A percentile compares a stretch with the other conserved stretches of the same genome.
Evolutionary conservation across 2,797 vertebrate species (phyloP).

Genomic region (Aselliscus stoliczkanus): DNA sequence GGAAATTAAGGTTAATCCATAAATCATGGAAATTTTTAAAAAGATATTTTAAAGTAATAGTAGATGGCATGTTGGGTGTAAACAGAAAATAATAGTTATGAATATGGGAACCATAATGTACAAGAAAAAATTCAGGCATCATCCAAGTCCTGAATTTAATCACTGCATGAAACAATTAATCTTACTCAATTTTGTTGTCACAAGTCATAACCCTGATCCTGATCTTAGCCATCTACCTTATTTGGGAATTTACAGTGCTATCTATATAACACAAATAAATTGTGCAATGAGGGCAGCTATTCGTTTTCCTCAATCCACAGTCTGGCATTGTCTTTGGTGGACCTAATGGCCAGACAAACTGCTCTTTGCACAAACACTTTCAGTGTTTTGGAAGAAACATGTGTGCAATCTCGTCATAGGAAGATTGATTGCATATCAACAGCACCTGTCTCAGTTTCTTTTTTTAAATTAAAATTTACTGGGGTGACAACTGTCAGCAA

Average conservation of each 20-base stretch:
- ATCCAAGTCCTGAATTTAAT: background rate
- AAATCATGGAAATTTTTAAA: background rate
- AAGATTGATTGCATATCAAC: background rate
- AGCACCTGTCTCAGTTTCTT: background rate
- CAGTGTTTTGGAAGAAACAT: background rate
- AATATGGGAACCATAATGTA: background rate
- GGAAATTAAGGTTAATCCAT: background rate
- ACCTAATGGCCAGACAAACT: background rate
- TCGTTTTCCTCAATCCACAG: background rate
- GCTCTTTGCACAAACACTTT: background rate
- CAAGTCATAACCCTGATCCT: background rate
- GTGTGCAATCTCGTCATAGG: background rate
- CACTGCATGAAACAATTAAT: background rate
- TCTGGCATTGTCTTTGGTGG: background rate
- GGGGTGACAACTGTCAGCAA: too few relatives aligned
- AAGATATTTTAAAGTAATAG: conserved; percentile 18
- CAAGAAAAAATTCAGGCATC: background rate
- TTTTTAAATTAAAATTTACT: too few relatives aligned
- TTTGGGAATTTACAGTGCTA: background rate
- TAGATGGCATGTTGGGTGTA: background rate
- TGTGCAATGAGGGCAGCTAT: background rate
- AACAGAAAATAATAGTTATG: background rate
- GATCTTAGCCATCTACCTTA: background rate
- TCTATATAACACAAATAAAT: background rate
- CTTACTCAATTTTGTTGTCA: background rate